Evolutionary conservation across 2,888 invertebrate genomes (phyloP), one percentile per base, ranked within the genome.

Genomic region (Parnassius mnemosyne): DNA sequence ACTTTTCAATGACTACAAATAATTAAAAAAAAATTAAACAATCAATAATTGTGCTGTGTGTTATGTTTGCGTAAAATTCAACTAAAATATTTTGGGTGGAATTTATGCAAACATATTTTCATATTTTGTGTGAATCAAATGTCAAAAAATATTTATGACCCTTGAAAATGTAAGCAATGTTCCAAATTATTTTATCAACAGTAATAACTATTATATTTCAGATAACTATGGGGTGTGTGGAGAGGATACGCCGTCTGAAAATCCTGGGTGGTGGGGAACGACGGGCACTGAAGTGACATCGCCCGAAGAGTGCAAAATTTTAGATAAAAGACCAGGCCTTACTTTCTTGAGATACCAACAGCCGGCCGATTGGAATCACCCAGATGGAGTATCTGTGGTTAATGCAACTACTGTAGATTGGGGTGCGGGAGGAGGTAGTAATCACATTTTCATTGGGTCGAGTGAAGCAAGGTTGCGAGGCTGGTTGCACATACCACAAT

Each of bases 241-340:
- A 0, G 96, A 97, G 77, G 96, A 96, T 73, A 95, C 95, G 25
- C 95, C 95, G 0, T 95, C 95, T 10, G 95, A 95, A 77, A 94
- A 95, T 69, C 95, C 95, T 0, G 97, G 96, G 0, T 98, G 97
- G 97, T 98, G 98, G 98, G 97, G 97, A 3, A 87, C 94, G 1
- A 95, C 95, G 65, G 97, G 97, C 20, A 94, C 94, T 0, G 95
- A 95, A 83, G 94, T 96, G 41, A 93, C 93, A 0, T 88, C 92
- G 49, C 94, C 97, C 0, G 94, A 95, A 43, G 94, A 96, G 77
- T 98, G 98, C 77, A 94, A 96, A 63, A 89, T 93, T 57, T 86
- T 94, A 69, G 97, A 97, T 81, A 94, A 94, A 68, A 93, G 97
- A 34, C 97, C 98, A 0, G 98, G 98, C 0, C 92, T 98, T 3